Evolutionary conservation across 2,888 invertebrate species (phyloP).

Genomic region (Agrypnus murinus): DNA sequence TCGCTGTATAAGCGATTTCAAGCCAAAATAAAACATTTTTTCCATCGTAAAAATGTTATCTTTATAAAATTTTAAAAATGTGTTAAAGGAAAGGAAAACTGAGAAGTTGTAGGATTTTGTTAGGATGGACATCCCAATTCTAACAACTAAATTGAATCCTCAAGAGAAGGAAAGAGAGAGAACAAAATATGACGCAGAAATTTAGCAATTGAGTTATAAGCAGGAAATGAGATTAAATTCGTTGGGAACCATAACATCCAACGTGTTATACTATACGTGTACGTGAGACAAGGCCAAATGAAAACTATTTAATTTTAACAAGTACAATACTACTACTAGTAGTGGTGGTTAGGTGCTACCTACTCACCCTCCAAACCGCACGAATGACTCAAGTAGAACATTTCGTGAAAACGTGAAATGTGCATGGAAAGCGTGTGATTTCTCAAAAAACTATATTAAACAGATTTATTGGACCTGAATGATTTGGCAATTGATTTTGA

Average conservation of each 20-base stretch:
- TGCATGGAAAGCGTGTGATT: slow-evolving; percentile 18
- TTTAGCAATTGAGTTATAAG: slow-evolving; percentile 27
- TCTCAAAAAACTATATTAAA: not conserved
- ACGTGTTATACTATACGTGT: not conserved
- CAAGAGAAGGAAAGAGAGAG: not conserved
- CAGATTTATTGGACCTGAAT: not conserved
- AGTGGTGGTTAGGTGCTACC: slow-evolving; percentile 7
- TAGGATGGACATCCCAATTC: too few species aligned
- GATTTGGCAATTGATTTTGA: slow-evolving; percentile 6
- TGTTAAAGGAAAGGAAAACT: too few species aligned
- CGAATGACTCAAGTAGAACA: too few species aligned
- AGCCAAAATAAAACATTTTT: too few species aligned
- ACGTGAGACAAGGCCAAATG: slow-evolving; percentile 4
- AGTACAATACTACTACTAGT: too few species aligned
- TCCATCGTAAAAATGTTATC: too few species aligned
- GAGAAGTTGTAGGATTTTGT: too few species aligned
- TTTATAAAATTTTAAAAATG: too few species aligned
- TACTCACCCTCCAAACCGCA: too few species aligned
- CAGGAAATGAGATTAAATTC: slow-evolving; percentile 33
- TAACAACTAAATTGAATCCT: too few species aligned
- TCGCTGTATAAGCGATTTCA: too few species aligned
- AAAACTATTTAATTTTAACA: slow-evolving; percentile 24
- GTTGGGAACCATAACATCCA: not conserved
- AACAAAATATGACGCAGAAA: slow-evolving; percentile 15
- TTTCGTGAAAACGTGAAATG: not conserved